Evolutionary conservation across 2,113 vertebrate genomes (phyloP).

Genomic region (Amazona vittata): DNA sequence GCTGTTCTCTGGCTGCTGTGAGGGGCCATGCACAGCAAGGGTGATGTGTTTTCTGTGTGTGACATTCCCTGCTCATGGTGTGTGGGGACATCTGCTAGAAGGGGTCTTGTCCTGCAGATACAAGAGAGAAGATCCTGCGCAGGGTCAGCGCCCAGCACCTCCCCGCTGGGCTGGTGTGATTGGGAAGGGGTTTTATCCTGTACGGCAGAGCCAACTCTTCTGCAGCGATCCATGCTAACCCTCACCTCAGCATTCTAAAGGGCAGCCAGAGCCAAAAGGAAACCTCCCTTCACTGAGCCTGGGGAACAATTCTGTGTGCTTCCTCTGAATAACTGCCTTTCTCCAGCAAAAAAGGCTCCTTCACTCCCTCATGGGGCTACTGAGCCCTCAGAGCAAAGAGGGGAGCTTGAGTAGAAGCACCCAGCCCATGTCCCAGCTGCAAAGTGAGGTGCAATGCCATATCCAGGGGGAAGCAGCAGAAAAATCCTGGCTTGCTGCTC

Average conservation of each 20-base stretch:
- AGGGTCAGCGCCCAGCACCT: fast-evolving
- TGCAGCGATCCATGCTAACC: neutral
- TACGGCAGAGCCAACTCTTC: neutral
- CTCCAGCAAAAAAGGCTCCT: neutral
- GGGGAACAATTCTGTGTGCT: neutral
- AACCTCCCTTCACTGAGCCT: neutral
- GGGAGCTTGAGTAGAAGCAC: neutral
- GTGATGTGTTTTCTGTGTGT: neutral
- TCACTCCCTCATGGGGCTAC: neutral
- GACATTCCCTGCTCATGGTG: neutral
- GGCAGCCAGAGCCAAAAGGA: neutral
- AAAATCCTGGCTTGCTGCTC: neutral
- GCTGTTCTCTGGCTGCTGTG: neutral
- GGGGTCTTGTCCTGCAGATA: neutral
- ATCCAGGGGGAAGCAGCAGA: neutral
- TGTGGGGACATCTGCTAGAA: neutral
- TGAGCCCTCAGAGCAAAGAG: neutral
- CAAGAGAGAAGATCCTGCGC: neutral
- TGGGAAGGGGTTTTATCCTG: neutral
- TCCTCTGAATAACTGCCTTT: neutral
- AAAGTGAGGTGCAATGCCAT: fast-evolving
- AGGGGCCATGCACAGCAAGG: neutral
- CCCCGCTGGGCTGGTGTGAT: neutral
- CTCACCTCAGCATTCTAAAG: neutral
- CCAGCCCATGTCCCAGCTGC: neutral